A percentile compares a stretch with the other conserved stretches of the same genome.
These are phyloP conservation scores for Polylopha cassiicola DNA, from an alignment of 2,888 invertebrate species.

Conservation along the genomic window DNA sequence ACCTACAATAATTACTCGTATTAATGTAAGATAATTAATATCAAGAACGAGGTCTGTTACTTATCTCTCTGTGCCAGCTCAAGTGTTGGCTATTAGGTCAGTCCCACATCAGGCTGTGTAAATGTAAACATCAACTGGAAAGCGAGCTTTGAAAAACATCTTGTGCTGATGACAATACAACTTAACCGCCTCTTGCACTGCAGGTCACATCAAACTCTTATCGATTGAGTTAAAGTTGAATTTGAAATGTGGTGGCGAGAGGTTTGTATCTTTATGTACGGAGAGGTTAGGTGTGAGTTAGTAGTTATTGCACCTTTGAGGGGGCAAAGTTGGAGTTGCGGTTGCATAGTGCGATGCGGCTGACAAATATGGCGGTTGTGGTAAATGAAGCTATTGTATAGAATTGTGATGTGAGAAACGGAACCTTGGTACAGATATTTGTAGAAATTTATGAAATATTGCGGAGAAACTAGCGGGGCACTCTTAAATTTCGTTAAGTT, in stretches of 20 bases:
- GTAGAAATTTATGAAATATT: neutral
- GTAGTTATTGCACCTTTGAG: constrained; percentile 15
- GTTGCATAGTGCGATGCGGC: too few relatives aligned
- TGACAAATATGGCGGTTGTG: constrained; percentile 7
- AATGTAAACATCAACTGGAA: constrained; percentile 16
- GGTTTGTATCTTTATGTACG: neutral
- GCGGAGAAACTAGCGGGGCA: too few relatives aligned
- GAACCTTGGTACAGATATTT: neutral
- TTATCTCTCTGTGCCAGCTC: neutral
- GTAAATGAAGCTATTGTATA: constrained; percentile 6
- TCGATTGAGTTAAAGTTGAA: neutral
- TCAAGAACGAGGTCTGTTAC: too few relatives aligned
- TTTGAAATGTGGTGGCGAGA: neutral
- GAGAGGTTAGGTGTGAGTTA: constrained; percentile 4
- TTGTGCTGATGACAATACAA: neutral
- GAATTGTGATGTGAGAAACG: neutral
- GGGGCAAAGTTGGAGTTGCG: constrained; percentile 5
- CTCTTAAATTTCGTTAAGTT: too few relatives aligned
- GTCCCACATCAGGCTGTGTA: constrained; percentile 6
- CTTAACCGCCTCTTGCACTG: neutral
- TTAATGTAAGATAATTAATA: too few relatives aligned
- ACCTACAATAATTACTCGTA: too few relatives aligned
- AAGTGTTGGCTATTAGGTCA: constrained; percentile 5
- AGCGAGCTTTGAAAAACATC: constrained; percentile 8
- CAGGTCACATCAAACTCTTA: neutral